phyloP scores from a whole-genome alignment of 1,140 invertebrate genomes.

The Drosophila mauritiana region DNA sequence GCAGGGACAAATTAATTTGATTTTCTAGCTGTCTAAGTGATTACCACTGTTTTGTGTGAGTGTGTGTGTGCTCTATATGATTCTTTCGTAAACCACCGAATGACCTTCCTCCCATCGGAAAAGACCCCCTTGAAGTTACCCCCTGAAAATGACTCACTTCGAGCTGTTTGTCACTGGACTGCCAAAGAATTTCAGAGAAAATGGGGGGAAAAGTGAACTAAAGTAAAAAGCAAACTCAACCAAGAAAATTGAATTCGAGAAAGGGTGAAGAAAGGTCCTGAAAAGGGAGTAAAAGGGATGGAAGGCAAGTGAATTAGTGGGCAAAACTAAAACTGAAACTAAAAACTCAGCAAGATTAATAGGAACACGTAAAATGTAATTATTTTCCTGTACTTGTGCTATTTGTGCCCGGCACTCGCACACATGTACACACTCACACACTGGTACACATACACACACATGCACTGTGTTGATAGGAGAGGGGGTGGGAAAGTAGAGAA shows the following conservation, averaged over 20 bases:
- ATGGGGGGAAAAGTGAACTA: conserved; percentile 7
- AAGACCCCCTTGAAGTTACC: too few relatives aligned
- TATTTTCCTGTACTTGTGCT: conserved; percentile 82
- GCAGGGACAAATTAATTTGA: conserved; percentile 17
- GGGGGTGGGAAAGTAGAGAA: not conserved
- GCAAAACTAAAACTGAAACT: conserved; percentile 78
- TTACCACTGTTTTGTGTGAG: not conserved
- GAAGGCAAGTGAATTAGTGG: conserved; percentile 75
- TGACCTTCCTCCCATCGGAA: not conserved
- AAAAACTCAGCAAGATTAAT: conserved; percentile 82
- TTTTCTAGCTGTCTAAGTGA: conserved; percentile 13
- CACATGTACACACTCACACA: conserved; percentile 15
- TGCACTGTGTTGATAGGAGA: too few relatives aligned
- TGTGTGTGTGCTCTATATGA: not conserved
- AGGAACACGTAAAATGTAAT: conserved; percentile 83
- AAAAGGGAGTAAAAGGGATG: not conserved
- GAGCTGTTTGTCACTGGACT: conserved; percentile 56
- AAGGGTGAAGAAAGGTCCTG: conserved; percentile 19
- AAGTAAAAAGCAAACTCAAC: conserved; percentile 66
- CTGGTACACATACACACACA: too few relatives aligned
- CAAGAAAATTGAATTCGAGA: conserved; percentile 75
- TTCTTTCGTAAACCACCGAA: not conserved
- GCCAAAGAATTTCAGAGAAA: conserved; percentile 35
- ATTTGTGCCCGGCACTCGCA: conserved; percentile 58
- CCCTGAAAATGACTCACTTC: conserved; percentile 24